phyloP scores from a whole-genome alignment of 2,888 invertebrate genomes.

The Nysson spinosus region DNA sequence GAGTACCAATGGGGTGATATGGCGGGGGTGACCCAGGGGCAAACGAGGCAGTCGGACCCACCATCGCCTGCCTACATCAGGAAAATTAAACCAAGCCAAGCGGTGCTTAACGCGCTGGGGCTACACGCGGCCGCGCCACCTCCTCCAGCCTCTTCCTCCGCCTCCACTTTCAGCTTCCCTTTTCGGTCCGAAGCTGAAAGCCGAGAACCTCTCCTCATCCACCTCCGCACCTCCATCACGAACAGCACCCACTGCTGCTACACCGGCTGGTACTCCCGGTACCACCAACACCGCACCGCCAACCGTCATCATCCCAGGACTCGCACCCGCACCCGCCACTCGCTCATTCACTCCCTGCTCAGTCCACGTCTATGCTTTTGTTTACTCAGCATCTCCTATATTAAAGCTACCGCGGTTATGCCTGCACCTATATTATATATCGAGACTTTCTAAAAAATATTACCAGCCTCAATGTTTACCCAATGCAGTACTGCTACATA shows the following conservation, averaged over 20 bases:
- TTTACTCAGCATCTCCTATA: slow-evolving; percentile 75
- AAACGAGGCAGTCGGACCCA: slow-evolving; percentile 69
- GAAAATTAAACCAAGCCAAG: slow-evolving; percentile 78
- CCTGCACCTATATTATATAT: slow-evolving; percentile 40
- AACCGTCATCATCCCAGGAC: slow-evolving; percentile 47
- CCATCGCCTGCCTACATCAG: slow-evolving; percentile 76
- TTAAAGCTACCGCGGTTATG: slow-evolving; percentile 67
- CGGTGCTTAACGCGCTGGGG: slow-evolving; percentile 75
- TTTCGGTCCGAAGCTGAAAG: no score
- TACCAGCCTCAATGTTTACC: slow-evolving; percentile 38
- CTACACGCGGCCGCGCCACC: slow-evolving; percentile 64
- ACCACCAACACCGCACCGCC: slow-evolving; percentile 36
- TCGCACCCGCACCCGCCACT: slow-evolving; percentile 52
- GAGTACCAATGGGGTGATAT: slow-evolving; percentile 60
- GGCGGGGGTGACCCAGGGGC: slow-evolving; percentile 61
- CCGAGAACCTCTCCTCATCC: slow-evolving; percentile 55
- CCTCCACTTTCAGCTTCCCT: slow-evolving; percentile 53
- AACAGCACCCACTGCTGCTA: slow-evolving; percentile 30
- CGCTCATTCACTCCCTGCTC: slow-evolving; percentile 64
- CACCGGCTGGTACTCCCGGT: slow-evolving; percentile 36
- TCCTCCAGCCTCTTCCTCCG: slow-evolving; percentile 57
- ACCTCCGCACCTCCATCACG: slow-evolving; percentile 23
- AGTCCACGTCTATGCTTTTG: slow-evolving; percentile 72
- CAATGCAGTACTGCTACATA: slow-evolving; percentile 43
- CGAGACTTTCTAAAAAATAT: slow-evolving; percentile 55